phyloP scores from a whole-genome alignment of 2,797 vertebrate species.

The Hydrolagus colliei region DNA sequence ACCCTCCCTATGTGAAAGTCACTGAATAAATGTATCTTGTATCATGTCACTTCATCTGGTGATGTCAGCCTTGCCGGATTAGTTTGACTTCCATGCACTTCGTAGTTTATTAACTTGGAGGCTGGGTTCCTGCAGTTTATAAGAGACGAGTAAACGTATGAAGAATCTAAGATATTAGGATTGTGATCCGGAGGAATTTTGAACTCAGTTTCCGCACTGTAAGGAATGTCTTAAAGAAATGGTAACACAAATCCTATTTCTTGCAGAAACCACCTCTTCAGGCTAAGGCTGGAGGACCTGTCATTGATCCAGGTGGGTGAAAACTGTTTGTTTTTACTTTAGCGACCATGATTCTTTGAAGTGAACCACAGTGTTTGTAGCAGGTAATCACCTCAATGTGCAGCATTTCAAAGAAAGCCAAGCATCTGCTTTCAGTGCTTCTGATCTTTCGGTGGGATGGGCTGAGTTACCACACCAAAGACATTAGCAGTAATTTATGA shows the following conservation, averaged over 20 bases:
- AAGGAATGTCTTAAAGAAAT: neutral
- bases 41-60: no score
- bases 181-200: neutral
- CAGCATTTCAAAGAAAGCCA: neutral
- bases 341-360: neutral
- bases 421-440: slow-evolving; percentile 18
- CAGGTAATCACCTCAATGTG: slow-evolving; percentile 21
- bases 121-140: no score
- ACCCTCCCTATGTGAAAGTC: no score
- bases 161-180: no score
- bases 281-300: slow-evolving; percentile 82
- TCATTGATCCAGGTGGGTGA: slow-evolving; percentile 87
- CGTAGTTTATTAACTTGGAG: no score
- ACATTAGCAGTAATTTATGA: neutral
- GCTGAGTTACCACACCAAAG: neutral
- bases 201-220: neutral
- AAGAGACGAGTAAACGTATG: no score
- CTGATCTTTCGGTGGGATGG: slow-evolving; percentile 19
- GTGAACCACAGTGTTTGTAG: slow-evolving; percentile 19
- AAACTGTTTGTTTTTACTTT: slow-evolving; percentile 33
- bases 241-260: slow-evolving; percentile 33
- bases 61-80: no score
- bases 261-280: slow-evolving; percentile 91
- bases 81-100: no score
- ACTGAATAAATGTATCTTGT: no score